Base-by-base conservation (phyloP, 92 coral and sea anemone species). In the Pocillopora grandis region DNA sequence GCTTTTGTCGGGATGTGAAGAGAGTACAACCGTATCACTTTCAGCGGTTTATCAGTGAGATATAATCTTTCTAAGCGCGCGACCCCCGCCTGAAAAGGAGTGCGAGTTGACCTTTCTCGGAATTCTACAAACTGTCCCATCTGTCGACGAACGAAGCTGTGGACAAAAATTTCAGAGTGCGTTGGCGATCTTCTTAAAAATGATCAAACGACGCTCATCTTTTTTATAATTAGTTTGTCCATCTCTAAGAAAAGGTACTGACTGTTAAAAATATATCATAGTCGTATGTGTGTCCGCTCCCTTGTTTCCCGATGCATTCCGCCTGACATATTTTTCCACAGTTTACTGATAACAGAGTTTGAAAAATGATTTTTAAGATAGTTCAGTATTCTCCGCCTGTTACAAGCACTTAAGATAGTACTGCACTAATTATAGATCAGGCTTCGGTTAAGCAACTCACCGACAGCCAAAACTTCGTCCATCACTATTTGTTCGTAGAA, bases 21-120 rank as follows among this genome's bases (percentile, higher is more conserved):
- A 73, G 63, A 33, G 17, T 63, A 37, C 86, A 83, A 83, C 33
- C 59, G 16, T 83, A 83, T 83, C 86, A 42, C 31, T 83, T 83
- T 72, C 86, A 83, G 63, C 73, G 71, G 61, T 74, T 76, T 70
- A 72, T 52, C 48, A 62, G 71, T 61, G 37, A 59, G 85, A 81
- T 81, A 60, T 61, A 71, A 63, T 82, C 80, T 74, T 48, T 52
- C 11, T 42, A 62, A 73, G 58, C 72, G 65, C 37, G 23, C 64
- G 72, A 62, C 79, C 71, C 52, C 72, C 62, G 69, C 79, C 73
- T 52, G 72, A 36, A 10, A 21, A 48, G 75, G 62, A 68, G 72
- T 20, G 49, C 64, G 80, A n/a, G 80, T 62, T 23, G 49, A 73
- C 27, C 52, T 73, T 42, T 66, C 56, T 17, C 74, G 64, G 73